phyloP scores from a whole-genome alignment of 2,797 vertebrate genomes.

The Luscinia megarhynchos region DNA sequence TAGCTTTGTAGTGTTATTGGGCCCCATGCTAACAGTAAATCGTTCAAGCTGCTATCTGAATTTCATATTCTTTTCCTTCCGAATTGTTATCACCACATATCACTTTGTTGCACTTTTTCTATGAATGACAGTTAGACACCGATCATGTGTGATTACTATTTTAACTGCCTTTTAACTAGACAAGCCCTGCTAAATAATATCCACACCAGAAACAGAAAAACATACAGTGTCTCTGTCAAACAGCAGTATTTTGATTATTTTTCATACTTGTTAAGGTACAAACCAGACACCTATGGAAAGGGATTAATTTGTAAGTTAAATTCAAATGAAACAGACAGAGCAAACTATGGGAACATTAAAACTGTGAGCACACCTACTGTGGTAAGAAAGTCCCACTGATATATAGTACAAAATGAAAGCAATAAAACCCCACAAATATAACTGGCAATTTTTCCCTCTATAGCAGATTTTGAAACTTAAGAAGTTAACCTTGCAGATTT shows the following conservation, averaged over 20 bases:
- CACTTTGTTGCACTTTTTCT: constrained; percentile 67
- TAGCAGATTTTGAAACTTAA: not conserved
- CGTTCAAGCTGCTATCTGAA: constrained; percentile 77
- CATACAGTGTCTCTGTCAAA: not conserved
- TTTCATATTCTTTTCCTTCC: constrained; percentile 77
- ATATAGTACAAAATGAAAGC: not conserved
- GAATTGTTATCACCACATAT: constrained; percentile 74
- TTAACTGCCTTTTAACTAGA: constrained; percentile 71
- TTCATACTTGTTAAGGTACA: constrained; percentile 18
- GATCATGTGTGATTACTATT: constrained; percentile 56
- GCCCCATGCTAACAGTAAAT: constrained; percentile 81
- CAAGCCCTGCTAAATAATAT: constrained; percentile 50
- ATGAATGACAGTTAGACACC: constrained; percentile 43
- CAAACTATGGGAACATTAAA: not conserved
- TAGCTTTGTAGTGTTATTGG: constrained; percentile 81
- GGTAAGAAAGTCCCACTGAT: not conserved
- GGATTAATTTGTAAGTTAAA: constrained; percentile 8
- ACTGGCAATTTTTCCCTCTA: not conserved
- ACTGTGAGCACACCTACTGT: not conserved
- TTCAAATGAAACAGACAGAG: not conserved
- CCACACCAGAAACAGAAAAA: constrained; percentile 46
- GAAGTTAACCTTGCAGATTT: not conserved
- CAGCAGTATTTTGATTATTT: not conserved
- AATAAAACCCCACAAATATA: not conserved
- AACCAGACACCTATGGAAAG: not conserved